These are phyloP conservation scores for Apostichopus japonicus DNA, from an alignment of 35 echinoderm and acorn worm genomes.

Conservation along the genomic window DNA sequence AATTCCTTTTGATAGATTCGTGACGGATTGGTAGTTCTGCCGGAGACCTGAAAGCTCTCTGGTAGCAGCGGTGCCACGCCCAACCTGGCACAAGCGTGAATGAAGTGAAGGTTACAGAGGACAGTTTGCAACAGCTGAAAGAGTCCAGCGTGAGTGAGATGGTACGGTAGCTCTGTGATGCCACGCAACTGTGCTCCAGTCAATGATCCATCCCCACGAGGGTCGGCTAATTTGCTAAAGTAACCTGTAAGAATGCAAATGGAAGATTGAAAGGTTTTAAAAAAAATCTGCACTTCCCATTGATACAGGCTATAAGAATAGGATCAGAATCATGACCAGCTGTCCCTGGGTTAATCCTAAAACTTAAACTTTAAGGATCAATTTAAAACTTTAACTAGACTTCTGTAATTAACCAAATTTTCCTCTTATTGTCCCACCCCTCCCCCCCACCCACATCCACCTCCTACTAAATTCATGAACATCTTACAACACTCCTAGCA, in stretches of 20 bases:
- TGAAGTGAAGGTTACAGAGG: slow-evolving; percentile 79
- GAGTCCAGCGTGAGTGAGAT: slow-evolving; percentile 73
- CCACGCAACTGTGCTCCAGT: slow-evolving; percentile 51
- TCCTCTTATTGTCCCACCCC: no score
- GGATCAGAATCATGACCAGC: no score
- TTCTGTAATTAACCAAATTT: no score
- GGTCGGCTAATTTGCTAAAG: slow-evolving; percentile 73
- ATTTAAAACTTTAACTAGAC: no score
- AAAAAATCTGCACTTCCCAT: no score
- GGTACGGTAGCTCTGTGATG: slow-evolving; percentile 83
- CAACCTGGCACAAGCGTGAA: slow-evolving; percentile 71
- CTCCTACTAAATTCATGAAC: no score
- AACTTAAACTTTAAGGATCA: no score
- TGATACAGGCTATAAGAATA: no score
- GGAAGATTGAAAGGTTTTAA: no score
- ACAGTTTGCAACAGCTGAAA: slow-evolving; percentile 59
- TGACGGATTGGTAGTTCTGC: slow-evolving; percentile 25
- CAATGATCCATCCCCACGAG: slow-evolving; percentile 47
- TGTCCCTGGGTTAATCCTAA: no score
- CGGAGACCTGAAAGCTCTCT: slow-evolving; percentile 71
- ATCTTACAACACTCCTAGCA: no score
- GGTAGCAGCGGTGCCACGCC: slow-evolving; percentile 67
- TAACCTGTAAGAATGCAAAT: slow-evolving; percentile 59
- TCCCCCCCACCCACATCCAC: no score
- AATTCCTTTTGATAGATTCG: slow-evolving; percentile 61